A percentile compares a stretch with the other conserved stretches of the same genome.
Conservation (phyloP, 1,140 invertebrate species). For the Lepidurus packardi region DNA sequence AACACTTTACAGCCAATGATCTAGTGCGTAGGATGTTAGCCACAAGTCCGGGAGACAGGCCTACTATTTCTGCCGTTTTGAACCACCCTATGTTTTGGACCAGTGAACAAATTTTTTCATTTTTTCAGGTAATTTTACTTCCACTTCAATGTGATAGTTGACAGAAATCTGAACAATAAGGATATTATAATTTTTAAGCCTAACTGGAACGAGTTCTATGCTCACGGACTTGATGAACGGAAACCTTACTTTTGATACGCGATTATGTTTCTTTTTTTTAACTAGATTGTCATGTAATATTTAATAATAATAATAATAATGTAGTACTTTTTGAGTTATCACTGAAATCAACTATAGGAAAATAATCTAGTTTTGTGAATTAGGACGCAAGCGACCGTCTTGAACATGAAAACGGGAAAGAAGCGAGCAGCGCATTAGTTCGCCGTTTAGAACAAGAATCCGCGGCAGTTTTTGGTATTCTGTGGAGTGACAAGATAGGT, state of each 20-base stretch:
- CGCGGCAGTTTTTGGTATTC: conserved; percentile 61
- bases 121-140: conserved; percentile 61
- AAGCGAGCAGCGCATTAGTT: conserved; percentile 55
- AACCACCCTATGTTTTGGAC: conserved; percentile 93
- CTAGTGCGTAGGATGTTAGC: conserved; percentile 81
- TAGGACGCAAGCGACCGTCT: conserved; percentile 94
- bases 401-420: conserved; percentile 63
- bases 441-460: conserved; percentile 63
- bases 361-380: conserved; percentile 38
- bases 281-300: too few relatives aligned
- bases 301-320: too few relatives aligned
- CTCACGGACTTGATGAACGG: too few relatives aligned
- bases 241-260: too few relatives aligned
- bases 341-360: not conserved
- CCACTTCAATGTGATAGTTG: not conserved
- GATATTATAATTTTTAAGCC: too few relatives aligned
- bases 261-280: too few relatives aligned
- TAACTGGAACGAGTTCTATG: too few relatives aligned
- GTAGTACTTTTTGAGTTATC: not conserved
- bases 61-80: conserved; percentile 67
- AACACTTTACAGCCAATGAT: conserved; percentile 51
- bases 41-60: conserved; percentile 61
- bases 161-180: conserved; percentile 36
- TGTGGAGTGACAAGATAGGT: conserved; percentile 81
- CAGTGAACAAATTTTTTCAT: conserved; percentile 71